Base-by-base conservation (phyloP, 2,797 vertebrate species). In the Craterocephalus amniculus region DNA sequence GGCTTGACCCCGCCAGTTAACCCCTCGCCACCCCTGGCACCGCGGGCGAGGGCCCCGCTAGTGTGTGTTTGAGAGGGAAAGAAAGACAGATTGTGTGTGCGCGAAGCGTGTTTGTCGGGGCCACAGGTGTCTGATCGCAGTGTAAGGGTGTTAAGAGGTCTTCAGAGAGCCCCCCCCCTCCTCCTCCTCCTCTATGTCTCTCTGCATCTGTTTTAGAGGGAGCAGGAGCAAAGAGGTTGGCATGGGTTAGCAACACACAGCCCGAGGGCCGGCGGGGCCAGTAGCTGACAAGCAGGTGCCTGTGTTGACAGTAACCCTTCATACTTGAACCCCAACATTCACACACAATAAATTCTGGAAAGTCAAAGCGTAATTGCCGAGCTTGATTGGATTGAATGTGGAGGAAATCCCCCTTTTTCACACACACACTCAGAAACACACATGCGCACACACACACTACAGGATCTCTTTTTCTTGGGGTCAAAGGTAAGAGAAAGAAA, bases 1-100 rank as follows among this genome's bases (percentile, higher is more conserved):
- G 94, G 83, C 85, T 91, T 94, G 95, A 96, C 95, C 95, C 81
- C 89, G 88, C 92, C 93, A 92, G 95, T 97, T 97, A 96, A 97
- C 96, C 96, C 94, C 89, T 95, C 69, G 86, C 83, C 91, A 93
- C 89, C 86, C 87, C 83, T 89, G 89, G 87, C 89, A 90, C 90
- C 26, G 89, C 86, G 90, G 95, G 95, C 94, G 93, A 95, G 91
- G 90, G 92, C 86, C 78, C 85, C 87, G 91, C 84, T 92, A 86
- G 93, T 93, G 92, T 91, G 83, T 72, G 78, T 85, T 81, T 72
- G 83, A 71, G 75, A 63, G 74, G 73, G 49, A 40, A 68, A 83
- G 63, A 73, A 67, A 83, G 83, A 83, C 65, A 74, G 81, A 79
- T 76, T 80, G 79, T 86, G 38, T 79, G 72, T 76, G 77, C 76